Percentiles rank a stretch among this genome's conserved stretches.
Conservation (phyloP, 2,113 vertebrate species). For the Lamprologus sp. region DNA sequence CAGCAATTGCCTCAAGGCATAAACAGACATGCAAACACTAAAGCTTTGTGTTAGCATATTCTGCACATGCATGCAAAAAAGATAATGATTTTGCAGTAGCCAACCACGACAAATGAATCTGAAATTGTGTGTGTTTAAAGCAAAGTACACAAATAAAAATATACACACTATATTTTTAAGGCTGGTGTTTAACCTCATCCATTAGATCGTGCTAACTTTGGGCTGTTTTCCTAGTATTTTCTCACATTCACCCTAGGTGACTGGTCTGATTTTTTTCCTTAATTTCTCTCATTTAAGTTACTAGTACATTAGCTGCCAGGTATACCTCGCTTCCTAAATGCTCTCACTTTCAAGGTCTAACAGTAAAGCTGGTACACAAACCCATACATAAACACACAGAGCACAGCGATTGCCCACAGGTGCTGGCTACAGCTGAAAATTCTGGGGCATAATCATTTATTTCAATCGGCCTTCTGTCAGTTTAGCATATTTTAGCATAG, state of each 20-base stretch:
- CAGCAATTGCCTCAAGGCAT: background rate
- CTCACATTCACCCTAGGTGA: background rate
- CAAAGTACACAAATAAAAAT: background rate
- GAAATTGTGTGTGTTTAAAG: background rate
- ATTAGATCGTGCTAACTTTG: background rate
- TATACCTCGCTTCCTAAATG: background rate
- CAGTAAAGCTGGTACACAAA: background rate
- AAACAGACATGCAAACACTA: background rate
- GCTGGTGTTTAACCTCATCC: background rate
- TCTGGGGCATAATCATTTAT: slow-evolving; percentile 35
- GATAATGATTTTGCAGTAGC: background rate
- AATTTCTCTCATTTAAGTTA: background rate
- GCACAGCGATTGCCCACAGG: background rate
- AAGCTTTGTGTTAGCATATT: background rate
- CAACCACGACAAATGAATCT: background rate
- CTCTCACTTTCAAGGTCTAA: background rate
- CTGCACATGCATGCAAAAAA: background rate
- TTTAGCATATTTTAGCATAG: slow-evolving; percentile 48
- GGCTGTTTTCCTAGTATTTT: background rate
- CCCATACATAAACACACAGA: background rate
- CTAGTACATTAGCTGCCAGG: background rate
- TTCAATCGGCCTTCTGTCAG: slow-evolving; percentile 49
- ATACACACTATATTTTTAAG: background rate
- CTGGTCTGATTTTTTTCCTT: background rate
- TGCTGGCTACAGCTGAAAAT: slow-evolving; percentile 24